Evolutionary conservation across 2,888 invertebrate species (phyloP), one percentile per base, ranked within the genome.

Genomic region (Blastobasis lacticolella): DNA sequence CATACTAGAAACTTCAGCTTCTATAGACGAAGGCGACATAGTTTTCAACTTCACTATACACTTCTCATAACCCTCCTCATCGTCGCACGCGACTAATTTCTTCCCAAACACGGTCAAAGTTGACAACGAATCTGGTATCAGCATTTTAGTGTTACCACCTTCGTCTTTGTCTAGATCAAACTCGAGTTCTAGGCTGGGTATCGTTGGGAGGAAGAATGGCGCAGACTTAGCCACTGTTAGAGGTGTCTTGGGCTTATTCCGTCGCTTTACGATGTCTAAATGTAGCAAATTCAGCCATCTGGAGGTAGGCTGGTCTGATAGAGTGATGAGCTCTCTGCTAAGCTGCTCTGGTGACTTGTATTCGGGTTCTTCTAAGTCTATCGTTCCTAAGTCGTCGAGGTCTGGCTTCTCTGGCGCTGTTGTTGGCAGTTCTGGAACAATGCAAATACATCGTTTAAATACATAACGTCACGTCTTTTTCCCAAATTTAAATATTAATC

Each of bases 131-230:
- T 90, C 83, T 1, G 91, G 90, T 48, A 88, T 84, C 38, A 91
- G 62, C 4, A 93, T 63, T 67, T 90, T 91, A 5, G 90, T 90
- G 1, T 75, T 73, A 36, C 74, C 64, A 10, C 73, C 71, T 1
- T 79, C 64, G 0, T 81, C 77, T 51, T 89, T 79, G 4, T 89
- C 86, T 4, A 94, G 73, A 72, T 95, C 95, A 75, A 98, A 98
- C 72, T 94, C 92, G 5, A 96, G 81, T 62, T 95, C 92, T 10
- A 97, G 84, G 1, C 95, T 94, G 0, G 96, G 91, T 52, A 97
- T 90, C 0, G 98, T 97, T 0, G 98, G 97, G 49, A 99, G 85
- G 75, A 99, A 99, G 88, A 99, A 99, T 0, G 99, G 99, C 0
- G 97, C 98, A 0, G 94, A 91, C 79, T 96, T 95, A 0, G 95